Conservation (phyloP, 2,113 vertebrate genomes). For the Chaetura pelagica region DNA sequence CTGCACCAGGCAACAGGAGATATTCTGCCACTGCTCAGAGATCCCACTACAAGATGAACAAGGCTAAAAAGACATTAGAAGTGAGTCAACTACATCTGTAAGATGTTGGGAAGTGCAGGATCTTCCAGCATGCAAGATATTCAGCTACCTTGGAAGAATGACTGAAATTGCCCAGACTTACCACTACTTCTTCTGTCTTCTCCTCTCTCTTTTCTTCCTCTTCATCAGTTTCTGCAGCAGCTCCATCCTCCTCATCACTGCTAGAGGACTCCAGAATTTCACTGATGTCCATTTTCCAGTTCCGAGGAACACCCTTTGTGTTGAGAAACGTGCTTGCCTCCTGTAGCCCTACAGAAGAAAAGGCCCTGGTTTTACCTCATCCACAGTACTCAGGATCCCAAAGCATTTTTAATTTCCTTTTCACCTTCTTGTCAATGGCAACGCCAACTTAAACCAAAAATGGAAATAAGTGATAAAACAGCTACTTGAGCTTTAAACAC, state of each 20-base stretch:
- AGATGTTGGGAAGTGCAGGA: background rate
- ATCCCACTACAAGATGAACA: background rate
- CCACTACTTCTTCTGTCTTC: slow-evolving; percentile 80
- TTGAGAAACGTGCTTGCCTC: slow-evolving; percentile 84
- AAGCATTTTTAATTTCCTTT: background rate
- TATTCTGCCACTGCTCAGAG: background rate
- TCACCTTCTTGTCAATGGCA: background rate
- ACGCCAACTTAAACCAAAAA: background rate
- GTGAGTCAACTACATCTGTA: background rate
- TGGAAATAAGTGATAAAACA: background rate
- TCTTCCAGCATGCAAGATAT: background rate
- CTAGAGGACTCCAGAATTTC: slow-evolving; percentile 97
- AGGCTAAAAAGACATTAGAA: background rate
- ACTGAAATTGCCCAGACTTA: slow-evolving; percentile 36
- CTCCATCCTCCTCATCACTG: slow-evolving; percentile 90
- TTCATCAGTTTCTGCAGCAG: slow-evolving; percentile 82
- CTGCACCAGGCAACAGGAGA: background rate
- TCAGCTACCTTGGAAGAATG: background rate
- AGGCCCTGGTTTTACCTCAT: slow-evolving; percentile 5
- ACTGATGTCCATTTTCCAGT: slow-evolving; percentile 98
- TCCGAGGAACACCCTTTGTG: slow-evolving; percentile 82
- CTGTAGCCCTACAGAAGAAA: slow-evolving; percentile 80
- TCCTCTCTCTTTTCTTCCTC: slow-evolving; percentile 80
- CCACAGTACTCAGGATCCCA: background rate
- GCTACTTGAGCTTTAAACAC: background rate